Conservation (phyloP, 2,113 vertebrate species). For the Silurus meridionalis region DNA sequence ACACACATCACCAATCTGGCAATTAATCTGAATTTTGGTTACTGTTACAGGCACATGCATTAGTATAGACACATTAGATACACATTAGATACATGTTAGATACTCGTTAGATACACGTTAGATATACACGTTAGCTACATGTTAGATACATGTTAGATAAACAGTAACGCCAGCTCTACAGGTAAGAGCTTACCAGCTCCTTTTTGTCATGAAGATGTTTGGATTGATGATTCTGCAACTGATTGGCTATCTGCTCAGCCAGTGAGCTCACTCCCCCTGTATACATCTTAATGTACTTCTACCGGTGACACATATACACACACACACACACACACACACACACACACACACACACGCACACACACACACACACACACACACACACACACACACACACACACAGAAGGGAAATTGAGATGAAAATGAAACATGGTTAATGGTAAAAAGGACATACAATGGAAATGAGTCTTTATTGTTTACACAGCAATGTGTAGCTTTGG, state of each 20-base stretch:
- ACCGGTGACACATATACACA: conserved; percentile 56
- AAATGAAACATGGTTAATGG: background rate
- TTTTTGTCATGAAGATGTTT: conserved; percentile 83
- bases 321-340: too few species aligned
- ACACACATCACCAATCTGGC: background rate
- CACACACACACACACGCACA: too few species aligned
- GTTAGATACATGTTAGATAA: background rate
- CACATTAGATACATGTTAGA: background rate
- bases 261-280: conserved; percentile 88
- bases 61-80: background rate
- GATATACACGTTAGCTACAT: background rate
- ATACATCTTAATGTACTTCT: conserved; percentile 91
- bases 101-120: background rate
- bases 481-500: background rate
- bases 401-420: background rate
- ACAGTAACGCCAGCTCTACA: background rate
- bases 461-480: background rate
- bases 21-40: background rate
- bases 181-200: conserved; percentile 79
- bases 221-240: conserved; percentile 84
- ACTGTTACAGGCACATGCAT: background rate
- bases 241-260: conserved; percentile 89
- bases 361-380: too few species aligned
- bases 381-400: too few species aligned
- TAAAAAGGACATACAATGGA: background rate